Evolutionary conservation across 1,140 invertebrate genomes (phyloP).

Genomic region (Archegozetes longisetosus): DNA sequence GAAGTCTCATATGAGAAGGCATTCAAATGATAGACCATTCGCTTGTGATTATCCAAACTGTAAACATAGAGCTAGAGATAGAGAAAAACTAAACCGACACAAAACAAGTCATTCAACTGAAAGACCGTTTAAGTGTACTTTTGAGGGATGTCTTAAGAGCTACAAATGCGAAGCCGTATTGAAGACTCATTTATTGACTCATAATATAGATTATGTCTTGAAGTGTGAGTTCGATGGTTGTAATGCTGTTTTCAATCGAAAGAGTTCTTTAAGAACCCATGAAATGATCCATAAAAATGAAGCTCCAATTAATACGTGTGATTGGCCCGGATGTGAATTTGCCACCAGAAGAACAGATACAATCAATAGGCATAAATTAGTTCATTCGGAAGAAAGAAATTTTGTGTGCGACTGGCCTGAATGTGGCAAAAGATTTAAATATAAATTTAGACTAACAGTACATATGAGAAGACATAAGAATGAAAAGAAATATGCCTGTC

Average conservation of each 20-base stretch:
- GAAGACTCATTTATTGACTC: constrained; percentile 35
- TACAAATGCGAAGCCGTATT: constrained; percentile 57
- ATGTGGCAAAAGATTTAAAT: too few relatives aligned
- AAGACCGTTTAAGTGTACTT: constrained; percentile 45
- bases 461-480: too few relatives aligned
- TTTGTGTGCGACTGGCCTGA: background rate
- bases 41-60: background rate
- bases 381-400: background rate
- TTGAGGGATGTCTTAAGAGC: constrained; percentile 43
- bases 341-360: background rate
- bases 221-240: constrained; percentile 2
- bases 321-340: background rate
- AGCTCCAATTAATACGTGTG: background rate
- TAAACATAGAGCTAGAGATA: background rate
- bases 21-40: background rate
- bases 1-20: too few relatives aligned
- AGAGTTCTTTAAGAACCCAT: background rate
- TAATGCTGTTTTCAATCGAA: background rate
- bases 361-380: background rate
- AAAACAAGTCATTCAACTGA: constrained; percentile 31
- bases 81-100: background rate
- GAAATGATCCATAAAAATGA: background rate
- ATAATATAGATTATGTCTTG: background rate
- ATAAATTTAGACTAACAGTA: too few relatives aligned
- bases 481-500: background rate